Conservation (phyloP, 2,797 vertebrate species). For the Dendrocincla fuliginosa region DNA sequence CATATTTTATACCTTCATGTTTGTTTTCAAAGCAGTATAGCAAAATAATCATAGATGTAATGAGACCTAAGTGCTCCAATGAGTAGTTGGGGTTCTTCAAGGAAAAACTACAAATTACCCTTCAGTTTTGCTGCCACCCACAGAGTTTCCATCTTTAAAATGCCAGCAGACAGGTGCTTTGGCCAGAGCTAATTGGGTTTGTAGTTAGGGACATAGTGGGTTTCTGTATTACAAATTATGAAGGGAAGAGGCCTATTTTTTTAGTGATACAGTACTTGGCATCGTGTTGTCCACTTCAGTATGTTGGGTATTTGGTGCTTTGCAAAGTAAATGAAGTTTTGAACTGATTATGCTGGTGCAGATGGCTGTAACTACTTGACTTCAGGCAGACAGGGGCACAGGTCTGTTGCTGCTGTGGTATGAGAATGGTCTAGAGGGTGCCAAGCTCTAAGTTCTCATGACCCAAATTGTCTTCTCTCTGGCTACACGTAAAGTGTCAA, state of each 20-base stretch:
- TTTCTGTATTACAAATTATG: background rate
- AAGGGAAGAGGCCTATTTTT: background rate
- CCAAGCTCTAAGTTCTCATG: background rate
- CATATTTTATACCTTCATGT: slow-evolving; percentile 34
- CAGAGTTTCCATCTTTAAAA: slow-evolving; percentile 5
- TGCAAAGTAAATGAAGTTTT: background rate
- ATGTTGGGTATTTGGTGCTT: background rate
- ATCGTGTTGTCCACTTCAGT: background rate
- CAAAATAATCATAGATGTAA: slow-evolving; percentile 23
- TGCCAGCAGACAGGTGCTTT: background rate
- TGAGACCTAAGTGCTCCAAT: background rate
- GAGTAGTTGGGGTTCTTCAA: background rate
- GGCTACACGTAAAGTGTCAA: background rate
- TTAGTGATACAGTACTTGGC: background rate
- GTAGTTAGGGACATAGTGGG: background rate
- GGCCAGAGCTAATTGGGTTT: background rate
- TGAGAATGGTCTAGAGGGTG: background rate
- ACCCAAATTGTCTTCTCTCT: background rate
- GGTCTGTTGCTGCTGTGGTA: background rate
- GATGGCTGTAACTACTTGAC: background rate
- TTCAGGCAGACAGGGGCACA: background rate
- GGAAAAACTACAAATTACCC: slow-evolving; percentile 21
- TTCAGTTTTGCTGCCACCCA: slow-evolving; percentile 1
- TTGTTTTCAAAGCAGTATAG: slow-evolving; percentile 17
- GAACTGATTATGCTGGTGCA: background rate